Percentiles rank a stretch among this genome's conserved stretches.
Conservation (phyloP, 2,797 vertebrate genomes). For the Novumbra hubbsi region DNA sequence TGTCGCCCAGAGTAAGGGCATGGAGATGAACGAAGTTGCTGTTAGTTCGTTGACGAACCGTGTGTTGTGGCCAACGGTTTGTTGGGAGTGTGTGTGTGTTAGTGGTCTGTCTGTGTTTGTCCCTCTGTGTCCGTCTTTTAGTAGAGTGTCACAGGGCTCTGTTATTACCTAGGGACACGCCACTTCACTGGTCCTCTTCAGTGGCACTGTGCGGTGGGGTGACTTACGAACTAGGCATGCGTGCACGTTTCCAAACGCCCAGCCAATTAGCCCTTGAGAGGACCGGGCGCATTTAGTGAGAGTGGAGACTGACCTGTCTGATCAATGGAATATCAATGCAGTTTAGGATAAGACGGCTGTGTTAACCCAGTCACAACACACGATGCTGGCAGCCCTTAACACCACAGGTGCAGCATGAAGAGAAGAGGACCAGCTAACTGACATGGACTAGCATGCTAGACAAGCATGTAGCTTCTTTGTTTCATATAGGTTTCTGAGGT, state of each 20-base stretch:
- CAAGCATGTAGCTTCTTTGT: neutral
- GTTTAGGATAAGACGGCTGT: slow-evolving; percentile 38
- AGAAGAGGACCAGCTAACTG: slow-evolving; percentile 24
- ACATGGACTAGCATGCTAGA: neutral
- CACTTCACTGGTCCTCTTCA: neutral
- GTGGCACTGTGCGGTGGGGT: slow-evolving; percentile 10
- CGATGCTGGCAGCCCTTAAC: slow-evolving; percentile 23
- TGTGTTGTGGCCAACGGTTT: neutral
- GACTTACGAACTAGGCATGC: slow-evolving; percentile 20
- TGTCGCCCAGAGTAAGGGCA: neutral
- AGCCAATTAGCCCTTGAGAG: slow-evolving; percentile 24
- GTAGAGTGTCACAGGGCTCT: neutral
- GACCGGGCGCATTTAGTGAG: slow-evolving; percentile 1
- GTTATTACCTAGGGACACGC: slow-evolving; percentile 16
- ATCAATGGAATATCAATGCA: slow-evolving; percentile 54
- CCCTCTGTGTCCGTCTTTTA: neutral
- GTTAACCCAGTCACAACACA: slow-evolving; percentile 26
- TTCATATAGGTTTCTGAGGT: slow-evolving; percentile 24
- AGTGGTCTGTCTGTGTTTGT: neutral
- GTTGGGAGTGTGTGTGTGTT: neutral
- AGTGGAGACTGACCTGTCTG: slow-evolving; percentile 20
- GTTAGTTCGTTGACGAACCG: too few relatives aligned
- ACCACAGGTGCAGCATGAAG: slow-evolving; percentile 43
- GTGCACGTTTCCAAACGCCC: neutral
- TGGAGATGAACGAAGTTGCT: neutral